Conservation (phyloP, 53 echinoderm and acorn worm genomes). For the Luidia sarsii region DNA sequence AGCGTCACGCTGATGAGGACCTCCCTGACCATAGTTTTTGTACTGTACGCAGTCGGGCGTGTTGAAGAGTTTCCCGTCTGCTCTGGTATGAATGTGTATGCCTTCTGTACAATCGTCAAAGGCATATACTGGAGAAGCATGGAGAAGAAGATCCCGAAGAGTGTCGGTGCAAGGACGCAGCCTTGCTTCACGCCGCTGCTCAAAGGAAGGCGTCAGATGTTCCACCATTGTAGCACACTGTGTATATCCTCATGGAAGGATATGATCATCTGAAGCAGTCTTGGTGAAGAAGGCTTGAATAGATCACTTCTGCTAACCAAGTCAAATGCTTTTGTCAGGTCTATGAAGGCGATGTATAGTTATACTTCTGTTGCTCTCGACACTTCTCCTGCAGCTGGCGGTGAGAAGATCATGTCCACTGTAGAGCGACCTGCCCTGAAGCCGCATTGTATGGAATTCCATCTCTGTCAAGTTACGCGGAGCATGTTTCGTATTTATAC, state of each 20-base stretch:
- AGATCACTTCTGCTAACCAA: not conserved
- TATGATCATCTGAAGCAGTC: constrained; percentile 14
- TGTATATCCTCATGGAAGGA: constrained; percentile 40
- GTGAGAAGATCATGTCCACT: no score
- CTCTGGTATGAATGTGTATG: constrained; percentile 15
- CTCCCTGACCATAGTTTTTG: not conserved
- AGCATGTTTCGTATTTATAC: no score
- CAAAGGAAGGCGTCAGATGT: not conserved
- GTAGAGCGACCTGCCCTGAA: no score
- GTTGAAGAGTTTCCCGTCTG: constrained; percentile 42
- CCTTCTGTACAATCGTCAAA: not conserved
- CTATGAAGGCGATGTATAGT: constrained; percentile 34
- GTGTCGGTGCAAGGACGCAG: constrained; percentile 45
- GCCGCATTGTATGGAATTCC: no score
- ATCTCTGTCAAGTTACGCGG: no score
- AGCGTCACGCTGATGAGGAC: constrained; percentile 15
- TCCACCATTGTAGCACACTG: constrained; percentile 17
- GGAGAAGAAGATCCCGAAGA: constrained; percentile 56
- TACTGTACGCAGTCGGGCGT: constrained; percentile 23
- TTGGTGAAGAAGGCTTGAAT: constrained; percentile 12
- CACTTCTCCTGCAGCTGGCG: no score
- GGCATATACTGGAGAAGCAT: constrained; percentile 16
- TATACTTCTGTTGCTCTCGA: no score
- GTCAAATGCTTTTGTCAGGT: constrained; percentile 46
- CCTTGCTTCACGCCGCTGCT: constrained; percentile 46